Evolutionary conservation across 1,140 invertebrate species (phyloP).

Genomic region (Colletes latitarsis): DNA sequence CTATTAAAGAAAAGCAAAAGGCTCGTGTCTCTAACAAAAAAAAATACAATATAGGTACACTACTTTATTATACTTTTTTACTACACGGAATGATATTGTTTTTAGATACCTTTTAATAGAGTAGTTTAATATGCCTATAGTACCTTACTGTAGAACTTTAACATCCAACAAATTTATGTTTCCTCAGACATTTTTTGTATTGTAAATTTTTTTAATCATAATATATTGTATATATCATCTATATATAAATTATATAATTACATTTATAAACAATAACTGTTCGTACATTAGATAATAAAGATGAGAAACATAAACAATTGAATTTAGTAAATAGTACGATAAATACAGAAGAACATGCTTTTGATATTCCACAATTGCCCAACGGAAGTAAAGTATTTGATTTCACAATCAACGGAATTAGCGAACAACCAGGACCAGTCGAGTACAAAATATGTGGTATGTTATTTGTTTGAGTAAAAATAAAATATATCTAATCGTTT

Average conservation of each 20-base stretch:
- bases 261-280: background rate
- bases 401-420: slow-evolving; percentile 44
- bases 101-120: no score
- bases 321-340: background rate
- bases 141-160: no score
- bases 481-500: background rate
- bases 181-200: no score
- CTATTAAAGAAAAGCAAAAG: background rate
- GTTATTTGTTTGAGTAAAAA: background rate
- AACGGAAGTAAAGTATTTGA: slow-evolving; percentile 38
- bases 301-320: background rate
- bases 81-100: no score
- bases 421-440: slow-evolving; percentile 18
- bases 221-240: no score
- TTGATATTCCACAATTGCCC: background rate
- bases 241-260: no score
- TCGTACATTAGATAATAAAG: background rate
- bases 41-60: background rate
- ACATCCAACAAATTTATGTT: no score
- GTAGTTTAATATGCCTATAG: no score
- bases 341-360: background rate
- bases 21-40: background rate
- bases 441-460: slow-evolving; percentile 61
- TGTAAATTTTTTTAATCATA: no score
- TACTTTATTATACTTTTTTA: background rate